Conservation (phyloP, 2,797 vertebrate species). For the Columba guinea region DNA sequence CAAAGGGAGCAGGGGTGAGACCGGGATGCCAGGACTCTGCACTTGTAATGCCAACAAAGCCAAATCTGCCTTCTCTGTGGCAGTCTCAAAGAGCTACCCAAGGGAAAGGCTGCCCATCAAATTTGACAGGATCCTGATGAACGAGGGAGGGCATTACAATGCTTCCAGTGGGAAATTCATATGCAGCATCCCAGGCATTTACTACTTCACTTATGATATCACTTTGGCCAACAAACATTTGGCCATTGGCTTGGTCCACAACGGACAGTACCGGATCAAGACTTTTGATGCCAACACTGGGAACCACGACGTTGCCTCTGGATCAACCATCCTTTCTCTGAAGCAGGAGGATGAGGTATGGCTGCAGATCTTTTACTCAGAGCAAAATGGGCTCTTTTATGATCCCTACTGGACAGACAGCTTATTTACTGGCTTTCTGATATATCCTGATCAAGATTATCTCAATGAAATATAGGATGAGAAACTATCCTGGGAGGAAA, state of each 20-base stretch:
- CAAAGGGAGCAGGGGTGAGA: slow-evolving; percentile 81
- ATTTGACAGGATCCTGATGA: slow-evolving; percentile 94
- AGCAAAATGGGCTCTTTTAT: slow-evolving; percentile 96
- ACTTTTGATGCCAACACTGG: slow-evolving; percentile 97
- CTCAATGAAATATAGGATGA: slow-evolving; percentile 78
- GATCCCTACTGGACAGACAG: slow-evolving; percentile 98
- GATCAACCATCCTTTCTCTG: slow-evolving; percentile 91
- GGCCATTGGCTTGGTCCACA: slow-evolving; percentile 95
- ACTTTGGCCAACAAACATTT: slow-evolving; percentile 95
- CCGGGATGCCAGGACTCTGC: slow-evolving; percentile 87
- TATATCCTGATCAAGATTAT: slow-evolving; percentile 89
- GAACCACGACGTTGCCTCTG: slow-evolving; percentile 94
- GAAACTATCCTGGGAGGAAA: not conserved
- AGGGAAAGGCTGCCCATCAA: slow-evolving; percentile 91
- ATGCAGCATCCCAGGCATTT: slow-evolving; percentile 90
- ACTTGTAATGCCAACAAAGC: slow-evolving; percentile 80
- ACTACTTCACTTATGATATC: slow-evolving; percentile 97
- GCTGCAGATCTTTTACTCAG: slow-evolving; percentile 98
- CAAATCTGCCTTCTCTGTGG: slow-evolving; percentile 93
- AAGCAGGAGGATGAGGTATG: slow-evolving; percentile 90
- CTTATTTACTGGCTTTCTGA: slow-evolving; percentile 95
- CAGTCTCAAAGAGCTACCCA: slow-evolving; percentile 93
- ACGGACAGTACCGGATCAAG: slow-evolving; percentile 94
- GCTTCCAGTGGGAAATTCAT: slow-evolving; percentile 90
- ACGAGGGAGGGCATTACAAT: slow-evolving; percentile 93